Evolutionary conservation across 2,888 invertebrate genomes (phyloP).

Genomic region (Melanostoma scalare): DNA sequence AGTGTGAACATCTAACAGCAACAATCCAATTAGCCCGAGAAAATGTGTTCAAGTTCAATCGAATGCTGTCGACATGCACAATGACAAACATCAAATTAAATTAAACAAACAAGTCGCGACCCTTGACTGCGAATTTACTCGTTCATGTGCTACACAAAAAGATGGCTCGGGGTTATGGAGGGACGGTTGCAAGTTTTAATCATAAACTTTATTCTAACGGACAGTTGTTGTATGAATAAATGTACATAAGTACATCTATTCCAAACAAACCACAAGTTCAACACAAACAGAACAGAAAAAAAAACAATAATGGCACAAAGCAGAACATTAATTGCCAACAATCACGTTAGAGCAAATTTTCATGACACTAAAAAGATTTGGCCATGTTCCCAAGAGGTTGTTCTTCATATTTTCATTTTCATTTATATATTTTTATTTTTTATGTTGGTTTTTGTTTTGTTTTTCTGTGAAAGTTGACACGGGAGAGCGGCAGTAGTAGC

Average conservation of each 20-base stretch:
- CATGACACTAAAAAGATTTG: conserved; percentile 66
- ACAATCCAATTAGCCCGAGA: conserved; percentile 57
- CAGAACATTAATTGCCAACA: conserved; percentile 53
- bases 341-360: conserved; percentile 67
- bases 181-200: conserved; percentile 25
- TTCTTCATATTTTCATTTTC: conserved; percentile 18
- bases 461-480: conserved; percentile 22
- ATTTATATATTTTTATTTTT: no score
- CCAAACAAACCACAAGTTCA: neutral
- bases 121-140: conserved; percentile 25
- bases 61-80: conserved; percentile 61
- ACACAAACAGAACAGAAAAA: neutral
- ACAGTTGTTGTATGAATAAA: conserved; percentile 1
- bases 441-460: neutral
- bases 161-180: neutral
- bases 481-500: conserved; percentile 11
- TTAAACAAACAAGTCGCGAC: conserved; percentile 64
- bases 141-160: neutral
- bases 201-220: conserved; percentile 19
- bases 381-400: conserved; percentile 65
- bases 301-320: conserved; percentile 31
- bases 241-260: neutral
- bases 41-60: conserved; percentile 65
- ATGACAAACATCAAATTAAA: conserved; percentile 53
- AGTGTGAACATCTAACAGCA: conserved; percentile 28